Evolutionary conservation across 2,888 invertebrate genomes (phyloP).

Genomic region (Lapara coniferarum): DNA sequence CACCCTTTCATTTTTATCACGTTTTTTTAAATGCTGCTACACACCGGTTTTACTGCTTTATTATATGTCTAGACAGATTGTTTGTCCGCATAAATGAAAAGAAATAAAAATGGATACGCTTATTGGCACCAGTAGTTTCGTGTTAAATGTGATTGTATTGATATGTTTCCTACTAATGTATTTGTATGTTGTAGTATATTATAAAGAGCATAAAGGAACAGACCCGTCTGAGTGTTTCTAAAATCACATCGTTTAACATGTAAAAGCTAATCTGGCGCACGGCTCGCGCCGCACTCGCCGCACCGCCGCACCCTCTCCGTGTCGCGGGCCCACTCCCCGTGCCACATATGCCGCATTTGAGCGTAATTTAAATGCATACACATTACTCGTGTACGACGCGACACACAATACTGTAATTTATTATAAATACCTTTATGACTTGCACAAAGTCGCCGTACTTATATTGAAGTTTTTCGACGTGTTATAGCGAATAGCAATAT

Average conservation of each 20-base stretch:
- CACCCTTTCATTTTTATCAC: too few relatives aligned
- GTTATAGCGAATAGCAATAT: too few relatives aligned
- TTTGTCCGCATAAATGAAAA: not conserved
- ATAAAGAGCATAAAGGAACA: constrained; percentile 7
- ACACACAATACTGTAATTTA: constrained; percentile 66
- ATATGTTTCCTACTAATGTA: not conserved
- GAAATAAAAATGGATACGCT: not conserved
- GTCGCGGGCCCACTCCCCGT: constrained; percentile 31
- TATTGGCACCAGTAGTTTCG: not conserved
- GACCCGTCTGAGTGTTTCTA: constrained; percentile 17
- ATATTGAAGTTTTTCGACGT: constrained; percentile 8
- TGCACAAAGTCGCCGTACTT: constrained; percentile 32
- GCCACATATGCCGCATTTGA: constrained; percentile 61
- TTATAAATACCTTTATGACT: constrained; percentile 66
- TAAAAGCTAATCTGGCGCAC: constrained; percentile 43
- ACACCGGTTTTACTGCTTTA: too few relatives aligned
- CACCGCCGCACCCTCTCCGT: constrained; percentile 31
- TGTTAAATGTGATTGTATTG: not conserved
- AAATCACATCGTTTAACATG: constrained; percentile 36
- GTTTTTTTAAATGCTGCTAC: too few relatives aligned
- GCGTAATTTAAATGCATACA: constrained; percentile 75
- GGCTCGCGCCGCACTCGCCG: not conserved
- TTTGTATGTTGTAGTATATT: not conserved
- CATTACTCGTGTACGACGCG: constrained; percentile 61
- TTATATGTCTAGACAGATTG: not conserved